A percentile compares a stretch with the other conserved stretches of the same genome.
These are phyloP conservation scores for Ptychodera flava DNA, from an alignment of 35 echinoderm and acorn worm genomes.

Conservation along the genomic window DNA sequence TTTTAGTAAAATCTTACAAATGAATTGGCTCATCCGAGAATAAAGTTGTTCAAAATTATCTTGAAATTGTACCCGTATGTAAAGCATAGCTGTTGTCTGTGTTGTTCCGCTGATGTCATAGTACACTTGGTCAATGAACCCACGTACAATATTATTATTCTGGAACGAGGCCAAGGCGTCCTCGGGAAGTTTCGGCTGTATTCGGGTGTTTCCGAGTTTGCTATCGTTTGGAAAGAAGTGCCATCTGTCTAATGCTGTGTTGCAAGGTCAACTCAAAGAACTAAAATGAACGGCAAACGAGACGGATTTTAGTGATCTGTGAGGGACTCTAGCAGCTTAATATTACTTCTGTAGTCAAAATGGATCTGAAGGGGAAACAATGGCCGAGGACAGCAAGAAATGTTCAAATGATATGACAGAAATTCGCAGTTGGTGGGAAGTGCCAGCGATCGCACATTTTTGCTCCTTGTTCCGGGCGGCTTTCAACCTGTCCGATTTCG, in stretches of 20 bases:
- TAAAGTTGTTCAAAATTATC: no score
- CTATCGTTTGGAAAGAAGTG: background rate
- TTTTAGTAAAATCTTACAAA: no score
- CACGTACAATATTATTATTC: background rate
- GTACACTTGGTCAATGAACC: background rate
- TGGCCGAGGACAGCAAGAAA: no score
- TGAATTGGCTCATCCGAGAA: no score
- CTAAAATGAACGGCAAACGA: background rate
- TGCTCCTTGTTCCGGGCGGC: slow-evolving; percentile 85
- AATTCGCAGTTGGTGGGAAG: slow-evolving; percentile 93
- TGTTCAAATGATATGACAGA: slow-evolving; percentile 30
- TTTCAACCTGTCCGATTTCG: slow-evolving; percentile 85
- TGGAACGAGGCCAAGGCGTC: background rate
- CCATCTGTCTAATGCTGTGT: background rate
- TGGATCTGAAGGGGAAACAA: no score
- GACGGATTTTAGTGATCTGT: background rate
- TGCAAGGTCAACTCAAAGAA: background rate
- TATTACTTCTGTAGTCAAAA: no score
- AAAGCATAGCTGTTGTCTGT: no score
- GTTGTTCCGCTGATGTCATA: no score
- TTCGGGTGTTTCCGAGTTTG: background rate
- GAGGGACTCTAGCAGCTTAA: no score
- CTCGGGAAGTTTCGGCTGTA: background rate
- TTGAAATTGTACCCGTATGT: no score
- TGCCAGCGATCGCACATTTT: slow-evolving; percentile 90